A percentile compares a stretch with the other conserved stretches of the same genome.
Conservation (phyloP, 2,888 invertebrate species). For the Papilio protenor region DNA sequence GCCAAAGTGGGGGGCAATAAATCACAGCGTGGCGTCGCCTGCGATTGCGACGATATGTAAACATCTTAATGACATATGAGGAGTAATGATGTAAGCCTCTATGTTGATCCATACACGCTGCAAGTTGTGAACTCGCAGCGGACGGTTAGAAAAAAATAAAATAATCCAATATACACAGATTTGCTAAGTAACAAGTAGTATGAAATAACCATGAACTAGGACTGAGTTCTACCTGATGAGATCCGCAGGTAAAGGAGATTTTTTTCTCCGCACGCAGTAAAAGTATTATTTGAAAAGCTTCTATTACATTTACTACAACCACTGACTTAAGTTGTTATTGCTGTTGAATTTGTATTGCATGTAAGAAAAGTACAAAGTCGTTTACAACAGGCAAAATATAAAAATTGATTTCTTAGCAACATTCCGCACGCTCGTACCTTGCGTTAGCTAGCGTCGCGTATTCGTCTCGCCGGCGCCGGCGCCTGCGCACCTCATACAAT, state of each 20-base stretch:
- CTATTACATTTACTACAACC: background rate
- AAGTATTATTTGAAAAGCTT: background rate
- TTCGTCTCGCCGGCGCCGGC: slow-evolving; percentile 63
- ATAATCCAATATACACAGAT: background rate
- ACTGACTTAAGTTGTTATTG: background rate
- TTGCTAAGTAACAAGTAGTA: background rate
- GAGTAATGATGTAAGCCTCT: slow-evolving; percentile 42
- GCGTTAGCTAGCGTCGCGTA: slow-evolving; percentile 51
- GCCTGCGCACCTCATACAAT: slow-evolving; percentile 72
- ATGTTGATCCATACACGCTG: slow-evolving; percentile 32
- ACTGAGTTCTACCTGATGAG: background rate
- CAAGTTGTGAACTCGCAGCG: slow-evolving; percentile 31
- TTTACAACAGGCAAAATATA: background rate
- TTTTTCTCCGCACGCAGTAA: background rate
- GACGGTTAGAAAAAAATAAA: background rate
- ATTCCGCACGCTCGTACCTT: slow-evolving; percentile 21
- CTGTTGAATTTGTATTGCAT: background rate
- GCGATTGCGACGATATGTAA: slow-evolving; percentile 41
- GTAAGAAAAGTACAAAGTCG: background rate
- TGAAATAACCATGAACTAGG: background rate
- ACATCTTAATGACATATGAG: slow-evolving; percentile 48
- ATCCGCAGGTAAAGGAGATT: background rate
- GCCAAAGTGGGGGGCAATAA: slow-evolving; percentile 40
- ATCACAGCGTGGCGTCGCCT: slow-evolving; percentile 40
- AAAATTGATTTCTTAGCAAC: slow-evolving; percentile 43